These are phyloP conservation scores for Helicoverpa armigera DNA, from an alignment of 1,140 invertebrate species.

Conservation along the genomic window DNA sequence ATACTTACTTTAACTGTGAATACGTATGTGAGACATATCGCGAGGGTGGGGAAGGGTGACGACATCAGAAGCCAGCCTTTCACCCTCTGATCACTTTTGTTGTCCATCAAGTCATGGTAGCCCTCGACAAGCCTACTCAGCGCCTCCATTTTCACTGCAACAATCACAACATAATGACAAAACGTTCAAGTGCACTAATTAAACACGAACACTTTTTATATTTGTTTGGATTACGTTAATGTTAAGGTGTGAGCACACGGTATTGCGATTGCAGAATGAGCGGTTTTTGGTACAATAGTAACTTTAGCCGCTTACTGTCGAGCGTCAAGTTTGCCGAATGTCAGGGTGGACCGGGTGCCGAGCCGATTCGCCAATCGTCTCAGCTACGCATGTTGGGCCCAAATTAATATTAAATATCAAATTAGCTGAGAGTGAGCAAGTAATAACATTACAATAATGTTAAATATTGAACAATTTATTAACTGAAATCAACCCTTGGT, in stretches of 20 bases:
- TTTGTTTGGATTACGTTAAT: conserved; percentile 36
- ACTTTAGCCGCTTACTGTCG: conserved; percentile 57
- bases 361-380: conserved; percentile 38
- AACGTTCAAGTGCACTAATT: background rate
- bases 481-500: background rate
- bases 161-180: conserved; percentile 55
- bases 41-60: conserved; percentile 92
- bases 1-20: conserved; percentile 91
- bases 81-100: conserved; percentile 92
- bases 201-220: conserved; percentile 22
- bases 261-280: conserved; percentile 43
- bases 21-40: conserved; percentile 92
- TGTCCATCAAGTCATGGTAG: conserved; percentile 90
- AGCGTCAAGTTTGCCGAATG: conserved; percentile 68
- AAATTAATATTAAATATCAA: conserved; percentile 8
- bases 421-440: background rate
- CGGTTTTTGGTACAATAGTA: conserved; percentile 21
- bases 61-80: conserved; percentile 95
- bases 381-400: background rate
- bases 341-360: conserved; percentile 67
- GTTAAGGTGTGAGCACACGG: conserved; percentile 33
- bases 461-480: background rate
- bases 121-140: conserved; percentile 77
- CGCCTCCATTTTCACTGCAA: conserved; percentile 82
- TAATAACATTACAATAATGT: background rate